phyloP scores from a whole-genome alignment of 2,797 vertebrate species.

The Pangasius larnaudii region DNA sequence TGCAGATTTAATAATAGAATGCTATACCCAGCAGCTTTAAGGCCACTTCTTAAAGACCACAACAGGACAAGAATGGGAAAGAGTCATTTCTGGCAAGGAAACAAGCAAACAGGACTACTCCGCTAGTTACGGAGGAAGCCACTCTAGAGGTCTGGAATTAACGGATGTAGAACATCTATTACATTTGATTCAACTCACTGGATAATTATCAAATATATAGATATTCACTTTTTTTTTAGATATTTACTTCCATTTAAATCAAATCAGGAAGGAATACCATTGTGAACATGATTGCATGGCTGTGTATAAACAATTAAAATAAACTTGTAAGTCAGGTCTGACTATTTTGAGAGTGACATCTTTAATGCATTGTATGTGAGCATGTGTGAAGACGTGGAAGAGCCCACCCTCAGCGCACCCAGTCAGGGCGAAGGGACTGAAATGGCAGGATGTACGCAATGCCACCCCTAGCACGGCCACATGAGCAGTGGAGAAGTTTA shows the following conservation, averaged over 20 bases:
- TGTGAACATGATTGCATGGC: too few relatives aligned
- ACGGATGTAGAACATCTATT: background rate
- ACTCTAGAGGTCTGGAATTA: background rate
- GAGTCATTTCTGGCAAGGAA: background rate
- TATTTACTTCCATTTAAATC: background rate
- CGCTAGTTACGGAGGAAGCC: background rate
- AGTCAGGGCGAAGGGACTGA: slow-evolving; percentile 79
- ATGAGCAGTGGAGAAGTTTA: slow-evolving; percentile 84
- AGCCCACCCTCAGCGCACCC: slow-evolving; percentile 81
- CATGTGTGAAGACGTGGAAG: slow-evolving; percentile 71
- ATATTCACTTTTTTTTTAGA: background rate
- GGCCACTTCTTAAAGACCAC: background rate
- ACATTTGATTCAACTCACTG: background rate
- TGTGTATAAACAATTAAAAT: background rate
- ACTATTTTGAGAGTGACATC: background rate
- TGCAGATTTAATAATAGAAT: background rate
- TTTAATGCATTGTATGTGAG: slow-evolving; percentile 30
- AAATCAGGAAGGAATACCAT: background rate
- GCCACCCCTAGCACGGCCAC: slow-evolving; percentile 87
- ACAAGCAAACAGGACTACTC: background rate
- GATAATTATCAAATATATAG: background rate
- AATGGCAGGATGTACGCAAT: slow-evolving; percentile 79
- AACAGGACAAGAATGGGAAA: background rate
- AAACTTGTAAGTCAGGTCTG: background rate
- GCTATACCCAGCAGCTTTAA: background rate